Base-by-base conservation (phyloP, 2,797 vertebrate species). In the Xenops minutus region DNA sequence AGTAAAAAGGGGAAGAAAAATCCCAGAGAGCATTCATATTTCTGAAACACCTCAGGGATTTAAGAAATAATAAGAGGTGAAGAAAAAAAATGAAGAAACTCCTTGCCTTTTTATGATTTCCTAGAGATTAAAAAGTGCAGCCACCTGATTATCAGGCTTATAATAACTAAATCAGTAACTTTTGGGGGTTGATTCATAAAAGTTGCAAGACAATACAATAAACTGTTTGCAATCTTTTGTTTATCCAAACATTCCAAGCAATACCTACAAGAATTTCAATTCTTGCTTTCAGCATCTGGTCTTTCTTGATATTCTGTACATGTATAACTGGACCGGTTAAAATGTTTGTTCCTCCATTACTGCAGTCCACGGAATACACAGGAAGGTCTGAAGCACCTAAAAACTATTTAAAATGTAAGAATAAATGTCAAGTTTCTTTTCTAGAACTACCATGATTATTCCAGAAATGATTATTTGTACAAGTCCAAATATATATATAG, bases 261-360 rank as follows among this genome's bases (percentile, higher is more conserved):
- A 61, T 79, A 98, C 98, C 98, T 98, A 99, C 98, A 68, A 97
- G 98, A 93, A 99, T 97, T 92, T 98, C 97, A 96, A 99, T 98
- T 66, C 87, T 97, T 87, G 98, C 99, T 80, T 96, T 98, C 81
- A 99, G 89, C 0, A 39, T 96, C 49, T 98, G 98, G 18, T 99
- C 97, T 91, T 98, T 98, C 32, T 98, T 98, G 71, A 98, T 97
- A 74, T 98, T 98, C 88, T 98, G 98, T 48, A 99, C 95, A 18
- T 98, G 98, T 84, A 99, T 96, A 72, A 96, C 97, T 61, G 98
- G 97, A 37, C 98, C 98, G 74, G 98, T 96, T 88, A 99, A 95
- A 88, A 98, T 97, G 71, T 98, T 99, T 30, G 97, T 97, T 86
- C 99, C 99, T 27, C 98, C 98, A 95, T 96, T 98, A 95, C 99